Percentiles rank a stretch among this genome's conserved stretches.
Conservation (phyloP, 2,797 vertebrate genomes). For the Bucorvus abyssinicus region DNA sequence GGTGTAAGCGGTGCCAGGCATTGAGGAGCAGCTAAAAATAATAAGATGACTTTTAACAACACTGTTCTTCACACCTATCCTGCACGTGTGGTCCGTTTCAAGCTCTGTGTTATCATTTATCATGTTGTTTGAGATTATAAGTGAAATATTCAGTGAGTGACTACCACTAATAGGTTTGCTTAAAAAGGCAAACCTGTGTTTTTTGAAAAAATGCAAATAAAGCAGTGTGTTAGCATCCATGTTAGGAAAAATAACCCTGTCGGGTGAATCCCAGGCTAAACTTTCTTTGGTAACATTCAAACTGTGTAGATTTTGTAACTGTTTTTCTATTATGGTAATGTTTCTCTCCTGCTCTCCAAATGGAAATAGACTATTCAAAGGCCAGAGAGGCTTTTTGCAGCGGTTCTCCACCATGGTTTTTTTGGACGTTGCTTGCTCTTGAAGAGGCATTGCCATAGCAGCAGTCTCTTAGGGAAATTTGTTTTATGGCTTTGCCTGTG, state of each 20-base stretch:
- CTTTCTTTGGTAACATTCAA: rapidly evolving
- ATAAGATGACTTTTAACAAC: not conserved
- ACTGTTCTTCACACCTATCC: not conserved
- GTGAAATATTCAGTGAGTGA: not conserved
- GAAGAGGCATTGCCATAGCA: not conserved
- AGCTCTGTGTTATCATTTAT: not conserved
- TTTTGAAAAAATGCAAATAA: not conserved
- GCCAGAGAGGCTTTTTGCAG: not conserved
- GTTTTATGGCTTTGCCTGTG: not conserved
- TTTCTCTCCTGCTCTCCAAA: not conserved
- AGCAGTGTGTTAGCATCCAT: not conserved
- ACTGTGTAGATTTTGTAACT: not conserved
- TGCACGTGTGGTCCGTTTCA: not conserved
- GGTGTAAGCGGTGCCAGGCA: not conserved
- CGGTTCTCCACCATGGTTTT: not conserved
- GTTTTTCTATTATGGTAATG: not conserved
- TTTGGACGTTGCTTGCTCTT: not conserved
- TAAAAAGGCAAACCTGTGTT: not conserved
- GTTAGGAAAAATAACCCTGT: not conserved
- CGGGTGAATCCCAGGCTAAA: rapidly evolving
- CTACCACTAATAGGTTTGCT: not conserved
- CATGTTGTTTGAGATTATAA: not conserved
- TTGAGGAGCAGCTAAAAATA: not conserved
- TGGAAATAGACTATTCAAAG: not conserved
- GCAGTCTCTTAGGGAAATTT: not conserved